Conservation (phyloP, 2,888 invertebrate genomes). For the Nebria salina region DNA sequence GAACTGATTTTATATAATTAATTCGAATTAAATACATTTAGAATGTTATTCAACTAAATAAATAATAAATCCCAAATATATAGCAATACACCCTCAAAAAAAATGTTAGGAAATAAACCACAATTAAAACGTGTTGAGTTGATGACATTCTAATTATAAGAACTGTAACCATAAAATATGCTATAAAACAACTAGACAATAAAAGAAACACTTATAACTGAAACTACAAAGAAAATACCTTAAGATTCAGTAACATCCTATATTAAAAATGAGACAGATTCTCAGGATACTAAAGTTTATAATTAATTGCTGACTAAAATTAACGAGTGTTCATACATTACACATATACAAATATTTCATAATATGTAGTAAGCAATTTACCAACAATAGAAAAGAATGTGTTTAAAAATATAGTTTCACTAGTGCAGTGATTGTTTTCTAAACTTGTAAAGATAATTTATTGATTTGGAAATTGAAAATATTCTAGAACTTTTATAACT, state of each 20-base stretch:
- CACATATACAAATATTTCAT: neutral
- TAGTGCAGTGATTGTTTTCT: neutral
- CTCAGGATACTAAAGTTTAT: neutral
- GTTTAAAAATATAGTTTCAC: neutral
- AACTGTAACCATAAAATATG: neutral
- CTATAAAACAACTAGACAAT: neutral
- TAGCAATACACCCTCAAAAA: too few species aligned
- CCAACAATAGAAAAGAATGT: neutral
- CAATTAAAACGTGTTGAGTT: neutral
- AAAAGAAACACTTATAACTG: neutral
- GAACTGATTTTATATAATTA: too few species aligned
- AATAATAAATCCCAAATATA: too few species aligned
- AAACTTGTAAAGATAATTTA: neutral
- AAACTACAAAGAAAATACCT: neutral
- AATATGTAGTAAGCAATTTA: neutral
- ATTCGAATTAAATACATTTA: too few species aligned
- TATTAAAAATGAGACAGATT: neutral
- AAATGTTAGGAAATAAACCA: too few species aligned
- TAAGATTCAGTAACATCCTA: neutral
- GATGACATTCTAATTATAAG: neutral
- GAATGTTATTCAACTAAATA: too few species aligned
- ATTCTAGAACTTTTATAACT: neutral
- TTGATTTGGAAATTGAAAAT: neutral
- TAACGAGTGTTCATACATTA: neutral
- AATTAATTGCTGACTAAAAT: neutral